Evolutionary conservation across 1,140 invertebrate species (phyloP).

Genomic region (Papilio glaucus): DNA sequence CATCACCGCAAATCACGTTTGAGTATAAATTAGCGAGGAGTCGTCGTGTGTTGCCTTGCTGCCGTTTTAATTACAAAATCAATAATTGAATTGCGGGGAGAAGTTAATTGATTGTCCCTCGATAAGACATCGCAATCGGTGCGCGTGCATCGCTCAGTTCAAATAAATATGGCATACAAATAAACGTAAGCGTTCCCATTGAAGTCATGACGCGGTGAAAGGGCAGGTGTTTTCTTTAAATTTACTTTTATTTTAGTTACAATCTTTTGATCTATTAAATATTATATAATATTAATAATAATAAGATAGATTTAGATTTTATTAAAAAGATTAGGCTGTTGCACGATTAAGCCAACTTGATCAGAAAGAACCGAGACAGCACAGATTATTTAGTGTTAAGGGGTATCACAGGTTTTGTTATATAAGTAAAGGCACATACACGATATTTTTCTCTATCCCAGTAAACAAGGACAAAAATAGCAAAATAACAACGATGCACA

Average conservation of each 20-base stretch:
- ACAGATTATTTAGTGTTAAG: no score
- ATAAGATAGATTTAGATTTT: not conserved
- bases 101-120: conserved; percentile 68
- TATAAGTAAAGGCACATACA: no score
- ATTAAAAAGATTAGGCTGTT: no score
- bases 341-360: no score
- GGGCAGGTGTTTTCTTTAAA: conserved; percentile 19
- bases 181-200: conserved; percentile 30
- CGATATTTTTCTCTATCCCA: no score
- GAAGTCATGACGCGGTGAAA: conserved; percentile 19
- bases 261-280: not conserved
- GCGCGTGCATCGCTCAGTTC: conserved; percentile 54
- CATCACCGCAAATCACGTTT: conserved; percentile 50
- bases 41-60: conserved; percentile 53
- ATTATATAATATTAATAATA: no score
- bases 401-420: no score
- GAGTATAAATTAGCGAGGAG: conserved; percentile 52
- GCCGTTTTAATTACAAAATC: conserved; percentile 77
- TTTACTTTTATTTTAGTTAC: not conserved
- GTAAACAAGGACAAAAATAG: no score
- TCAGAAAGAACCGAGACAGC: no score
- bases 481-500: no score
- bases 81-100: conserved; percentile 71
- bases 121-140: conserved; percentile 59
- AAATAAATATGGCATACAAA: conserved; percentile 47